Conservation (phyloP, 2,888 invertebrate genomes). For the Stenotaenia linearis region DNA sequence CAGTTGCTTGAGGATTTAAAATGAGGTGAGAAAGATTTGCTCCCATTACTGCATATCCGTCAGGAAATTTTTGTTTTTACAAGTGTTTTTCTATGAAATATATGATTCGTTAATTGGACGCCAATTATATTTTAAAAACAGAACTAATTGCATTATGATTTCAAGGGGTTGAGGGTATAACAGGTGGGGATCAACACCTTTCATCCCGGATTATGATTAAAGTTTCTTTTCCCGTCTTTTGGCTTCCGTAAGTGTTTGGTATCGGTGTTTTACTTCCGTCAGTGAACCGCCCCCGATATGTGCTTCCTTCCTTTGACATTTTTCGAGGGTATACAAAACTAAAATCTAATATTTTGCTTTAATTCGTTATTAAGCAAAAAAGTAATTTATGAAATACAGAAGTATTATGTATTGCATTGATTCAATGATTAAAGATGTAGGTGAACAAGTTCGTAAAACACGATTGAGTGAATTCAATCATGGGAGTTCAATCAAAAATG, state of each 20-base stretch:
- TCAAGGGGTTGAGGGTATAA: background rate
- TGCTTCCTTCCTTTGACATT: background rate
- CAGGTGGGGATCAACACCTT: background rate
- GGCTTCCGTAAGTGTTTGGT: background rate
- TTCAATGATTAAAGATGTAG: background rate
- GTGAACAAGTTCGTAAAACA: background rate
- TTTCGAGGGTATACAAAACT: background rate
- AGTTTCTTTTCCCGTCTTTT: background rate
- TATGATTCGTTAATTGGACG: background rate
- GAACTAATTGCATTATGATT: too few species aligned
- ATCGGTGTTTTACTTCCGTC: background rate
- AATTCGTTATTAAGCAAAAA: too few species aligned
- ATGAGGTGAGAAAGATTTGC: background rate
- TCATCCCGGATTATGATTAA: background rate
- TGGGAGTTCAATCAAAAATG: background rate
- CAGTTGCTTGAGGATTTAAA: background rate
- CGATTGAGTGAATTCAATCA: background rate
- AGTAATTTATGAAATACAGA: background rate
- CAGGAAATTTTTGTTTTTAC: background rate
- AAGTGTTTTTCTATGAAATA: too few species aligned
- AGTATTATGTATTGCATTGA: background rate
- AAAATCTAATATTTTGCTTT: background rate
- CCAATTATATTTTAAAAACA: background rate
- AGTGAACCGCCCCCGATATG: background rate
- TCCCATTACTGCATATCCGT: background rate